A percentile compares a stretch with the other conserved stretches of the same genome.
Evolutionary conservation across 2,888 invertebrate species (phyloP).

Genomic region (Scrobipalpa costella): DNA sequence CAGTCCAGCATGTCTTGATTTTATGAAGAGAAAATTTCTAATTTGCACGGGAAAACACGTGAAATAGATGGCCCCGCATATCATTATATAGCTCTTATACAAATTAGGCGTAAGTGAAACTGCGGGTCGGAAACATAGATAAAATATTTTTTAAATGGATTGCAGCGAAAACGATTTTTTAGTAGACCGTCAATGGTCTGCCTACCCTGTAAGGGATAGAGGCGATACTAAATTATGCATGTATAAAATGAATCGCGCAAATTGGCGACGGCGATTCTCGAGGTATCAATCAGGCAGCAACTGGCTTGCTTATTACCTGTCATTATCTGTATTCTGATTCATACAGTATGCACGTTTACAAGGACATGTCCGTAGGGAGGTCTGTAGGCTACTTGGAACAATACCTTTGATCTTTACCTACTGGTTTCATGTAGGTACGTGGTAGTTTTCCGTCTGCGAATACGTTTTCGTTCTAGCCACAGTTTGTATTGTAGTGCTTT

Average conservation of each 20-base stretch:
- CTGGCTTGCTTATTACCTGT: background rate
- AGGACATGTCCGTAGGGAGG: conserved; percentile 14
- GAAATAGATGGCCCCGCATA: no score
- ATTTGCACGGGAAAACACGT: no score
- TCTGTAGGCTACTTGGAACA: background rate
- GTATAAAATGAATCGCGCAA: background rate
- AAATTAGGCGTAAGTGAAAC: no score
- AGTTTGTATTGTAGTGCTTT: background rate
- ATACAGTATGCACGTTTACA: conserved; percentile 13
- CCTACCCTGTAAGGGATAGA: no score
- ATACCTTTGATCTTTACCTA: conserved; percentile 17
- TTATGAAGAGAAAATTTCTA: no score
- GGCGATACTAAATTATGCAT: no score
- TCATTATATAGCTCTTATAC: no score
- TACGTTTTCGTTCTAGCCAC: background rate
- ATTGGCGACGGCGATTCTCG: background rate
- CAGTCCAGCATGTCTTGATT: no score
- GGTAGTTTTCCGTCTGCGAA: background rate
- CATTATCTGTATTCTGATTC: conserved; percentile 14
- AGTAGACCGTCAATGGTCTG: no score
- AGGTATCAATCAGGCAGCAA: conserved; percentile 11
- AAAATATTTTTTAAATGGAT: no score
- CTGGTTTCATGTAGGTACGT: background rate
- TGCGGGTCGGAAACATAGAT: no score
- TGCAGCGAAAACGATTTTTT: no score